A percentile compares a stretch with the other conserved stretches of the same genome.
phyloP scores from a whole-genome alignment of 2,113 vertebrate species.

The Narcine bancroftii region DNA sequence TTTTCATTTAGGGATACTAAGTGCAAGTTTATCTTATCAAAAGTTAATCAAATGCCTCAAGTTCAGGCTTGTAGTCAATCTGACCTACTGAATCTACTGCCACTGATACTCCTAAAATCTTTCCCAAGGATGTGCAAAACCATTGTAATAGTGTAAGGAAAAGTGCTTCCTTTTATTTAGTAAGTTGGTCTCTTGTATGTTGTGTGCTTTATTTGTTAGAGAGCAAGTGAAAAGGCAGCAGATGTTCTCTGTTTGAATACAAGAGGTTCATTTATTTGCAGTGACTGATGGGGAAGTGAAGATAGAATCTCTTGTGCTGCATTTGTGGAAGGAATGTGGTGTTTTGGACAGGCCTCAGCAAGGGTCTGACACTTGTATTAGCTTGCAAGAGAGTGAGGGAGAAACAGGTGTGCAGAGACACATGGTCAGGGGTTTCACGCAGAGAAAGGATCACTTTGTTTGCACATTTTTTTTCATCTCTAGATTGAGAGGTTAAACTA shows the following conservation, averaged over 20 bases:
- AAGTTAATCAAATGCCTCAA: background rate
- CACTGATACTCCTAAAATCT: background rate
- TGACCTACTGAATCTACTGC: background rate
- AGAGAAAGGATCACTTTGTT: constrained; percentile 34
- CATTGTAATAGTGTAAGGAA: background rate
- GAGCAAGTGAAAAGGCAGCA: constrained; percentile 20
- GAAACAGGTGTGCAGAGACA: constrained; percentile 36
- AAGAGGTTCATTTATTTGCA: constrained; percentile 31
- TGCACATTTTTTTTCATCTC: background rate
- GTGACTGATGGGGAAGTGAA: constrained; percentile 33
- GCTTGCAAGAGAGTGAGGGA: background rate
- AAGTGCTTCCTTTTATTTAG: background rate
- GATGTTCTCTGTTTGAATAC: constrained; percentile 24
- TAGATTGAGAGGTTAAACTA: background rate
- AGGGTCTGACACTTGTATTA: constrained; percentile 21
- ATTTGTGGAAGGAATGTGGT: constrained; percentile 35
- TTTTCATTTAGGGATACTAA: background rate
- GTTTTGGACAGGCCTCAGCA: constrained; percentile 36
- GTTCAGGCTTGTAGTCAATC: background rate
- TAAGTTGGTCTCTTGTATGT: background rate
- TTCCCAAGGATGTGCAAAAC: background rate
- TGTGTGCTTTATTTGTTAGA: background rate
- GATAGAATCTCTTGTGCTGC: constrained; percentile 31
- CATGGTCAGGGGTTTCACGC: background rate
- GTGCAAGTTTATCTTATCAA: background rate